phyloP scores from a whole-genome alignment of 2,888 invertebrate species.

The Clostera curtula region DNA sequence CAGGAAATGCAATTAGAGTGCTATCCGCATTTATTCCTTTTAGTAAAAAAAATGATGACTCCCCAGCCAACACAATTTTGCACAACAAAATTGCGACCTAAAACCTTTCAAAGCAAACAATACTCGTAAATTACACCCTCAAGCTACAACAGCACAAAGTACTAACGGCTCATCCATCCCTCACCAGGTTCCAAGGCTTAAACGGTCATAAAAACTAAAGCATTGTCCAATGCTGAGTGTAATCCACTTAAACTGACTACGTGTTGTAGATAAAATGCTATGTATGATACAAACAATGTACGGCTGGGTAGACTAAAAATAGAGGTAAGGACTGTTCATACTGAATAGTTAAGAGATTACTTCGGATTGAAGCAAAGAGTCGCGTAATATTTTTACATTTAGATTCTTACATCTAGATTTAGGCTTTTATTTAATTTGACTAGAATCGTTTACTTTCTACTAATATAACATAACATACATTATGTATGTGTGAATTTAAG shows the following conservation, averaged over 20 bases:
- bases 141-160: constrained; percentile 35
- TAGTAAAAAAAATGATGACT: too few relatives aligned
- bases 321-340: constrained; percentile 25
- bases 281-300: constrained; percentile 33
- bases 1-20: too few relatives aligned
- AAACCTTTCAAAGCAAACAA: constrained; percentile 25
- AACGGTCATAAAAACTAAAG: constrained; percentile 50
- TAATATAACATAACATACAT: too few relatives aligned
- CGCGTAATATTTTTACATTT: too few relatives aligned
- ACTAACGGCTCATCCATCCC: constrained; percentile 41
- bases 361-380: constrained; percentile 15
- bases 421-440: too few relatives aligned
- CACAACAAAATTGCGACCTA: constrained; percentile 16
- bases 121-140: constrained; percentile 39
- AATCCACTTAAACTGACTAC: constrained; percentile 45
- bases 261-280: constrained; percentile 30
- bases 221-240: constrained; percentile 45
- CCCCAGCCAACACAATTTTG: constrained; percentile 6
- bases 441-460: too few relatives aligned
- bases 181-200: constrained; percentile 32
- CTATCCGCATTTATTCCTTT: too few relatives aligned
- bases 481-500: too few relatives aligned
- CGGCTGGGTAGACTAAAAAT: constrained; percentile 30
- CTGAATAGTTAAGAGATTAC: constrained; percentile 34
- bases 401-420: too few relatives aligned